A percentile compares a stretch with the other conserved stretches of the same genome.
Evolutionary conservation across 2,888 invertebrate genomes (phyloP).

Genomic region (Cynaeus angustus): DNA sequence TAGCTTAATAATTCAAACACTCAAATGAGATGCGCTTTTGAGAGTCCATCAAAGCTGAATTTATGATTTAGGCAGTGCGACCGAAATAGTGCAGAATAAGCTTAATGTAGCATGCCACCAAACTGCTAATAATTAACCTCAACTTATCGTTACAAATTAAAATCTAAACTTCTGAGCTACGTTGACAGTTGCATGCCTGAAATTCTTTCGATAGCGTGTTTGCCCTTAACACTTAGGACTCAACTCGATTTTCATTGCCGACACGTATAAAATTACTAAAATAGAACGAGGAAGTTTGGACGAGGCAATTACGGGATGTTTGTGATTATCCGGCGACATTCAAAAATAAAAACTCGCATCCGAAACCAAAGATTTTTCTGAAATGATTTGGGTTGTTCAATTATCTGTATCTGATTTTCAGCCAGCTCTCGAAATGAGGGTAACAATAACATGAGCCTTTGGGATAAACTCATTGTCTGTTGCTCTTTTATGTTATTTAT

Average conservation of each 20-base stretch:
- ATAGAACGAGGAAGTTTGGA: slow-evolving; percentile 46
- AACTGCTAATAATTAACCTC: slow-evolving; percentile 58
- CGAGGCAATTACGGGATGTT: slow-evolving; percentile 37
- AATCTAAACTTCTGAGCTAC: slow-evolving; percentile 56
- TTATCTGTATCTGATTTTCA: slow-evolving; percentile 20
- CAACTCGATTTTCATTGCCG: slow-evolving; percentile 35
- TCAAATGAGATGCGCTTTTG: slow-evolving; percentile 18
- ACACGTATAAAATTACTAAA: slow-evolving; percentile 40
- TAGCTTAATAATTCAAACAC: slow-evolving; percentile 5
- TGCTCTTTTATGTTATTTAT: slow-evolving; percentile 33
- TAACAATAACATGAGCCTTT: slow-evolving; percentile 17
- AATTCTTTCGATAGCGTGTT: slow-evolving; percentile 51
- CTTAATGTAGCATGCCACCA: slow-evolving; percentile 54
- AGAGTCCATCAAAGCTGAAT: slow-evolving; percentile 13
- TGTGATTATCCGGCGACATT: slow-evolving; percentile 1
- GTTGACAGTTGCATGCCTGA: slow-evolving; percentile 62
- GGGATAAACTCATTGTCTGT: slow-evolving; percentile 25
- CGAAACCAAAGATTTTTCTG: background rate
- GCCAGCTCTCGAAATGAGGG: slow-evolving; percentile 5
- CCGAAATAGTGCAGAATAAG: background rate
- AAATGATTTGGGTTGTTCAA: background rate
- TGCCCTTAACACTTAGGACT: slow-evolving; percentile 34
- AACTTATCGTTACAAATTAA: slow-evolving; percentile 62
- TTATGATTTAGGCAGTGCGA: background rate
- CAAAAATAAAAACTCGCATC: slow-evolving; percentile 11